Evolutionary conservation across 2,888 invertebrate genomes (phyloP).

Genomic region (Papilio gigon): DNA sequence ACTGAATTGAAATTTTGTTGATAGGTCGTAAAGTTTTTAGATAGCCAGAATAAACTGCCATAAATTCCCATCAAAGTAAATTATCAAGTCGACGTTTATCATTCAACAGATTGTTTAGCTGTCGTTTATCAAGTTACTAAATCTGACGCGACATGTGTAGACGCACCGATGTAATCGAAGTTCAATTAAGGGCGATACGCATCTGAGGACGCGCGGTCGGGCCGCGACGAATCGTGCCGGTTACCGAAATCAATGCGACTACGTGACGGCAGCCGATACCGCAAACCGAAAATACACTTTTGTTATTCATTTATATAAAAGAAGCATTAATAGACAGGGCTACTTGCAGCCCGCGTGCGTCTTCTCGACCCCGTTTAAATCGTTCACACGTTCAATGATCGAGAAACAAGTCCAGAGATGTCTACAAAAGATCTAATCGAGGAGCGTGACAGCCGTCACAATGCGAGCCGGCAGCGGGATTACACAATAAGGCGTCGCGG

Average conservation of each 20-base stretch:
- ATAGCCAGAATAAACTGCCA: constrained; percentile 63
- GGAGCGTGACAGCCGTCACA: constrained; percentile 54
- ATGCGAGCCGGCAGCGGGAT: constrained; percentile 49
- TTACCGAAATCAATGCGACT: constrained; percentile 59
- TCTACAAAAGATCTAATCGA: constrained; percentile 53
- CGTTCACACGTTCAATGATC: constrained; percentile 23
- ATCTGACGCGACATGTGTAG: constrained; percentile 43
- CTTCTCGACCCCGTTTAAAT: constrained; percentile 26
- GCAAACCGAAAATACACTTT: constrained; percentile 47
- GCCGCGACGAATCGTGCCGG: constrained; percentile 62
- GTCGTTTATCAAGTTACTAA: constrained; percentile 53
- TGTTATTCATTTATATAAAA: constrained; percentile 38
- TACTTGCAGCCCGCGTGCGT: constrained; percentile 29
- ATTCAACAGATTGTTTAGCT: constrained; percentile 63
- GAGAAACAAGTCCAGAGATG: constrained; percentile 30
- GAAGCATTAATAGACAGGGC: constrained; percentile 35
- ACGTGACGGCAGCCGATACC: constrained; percentile 51
- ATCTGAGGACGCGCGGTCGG: constrained; percentile 49
- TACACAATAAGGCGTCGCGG: constrained; percentile 57
- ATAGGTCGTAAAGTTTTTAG: constrained; percentile 50
- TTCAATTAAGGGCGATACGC: constrained; percentile 65
- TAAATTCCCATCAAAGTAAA: constrained; percentile 66
- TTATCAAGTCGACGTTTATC: constrained; percentile 64
- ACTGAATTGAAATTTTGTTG: background rate
- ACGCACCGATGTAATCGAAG: constrained; percentile 56